A percentile compares a stretch with the other conserved stretches of the same genome.
Evolutionary conservation across 2,113 vertebrate genomes (phyloP).

Genomic region (Corythaixoides concolor): DNA sequence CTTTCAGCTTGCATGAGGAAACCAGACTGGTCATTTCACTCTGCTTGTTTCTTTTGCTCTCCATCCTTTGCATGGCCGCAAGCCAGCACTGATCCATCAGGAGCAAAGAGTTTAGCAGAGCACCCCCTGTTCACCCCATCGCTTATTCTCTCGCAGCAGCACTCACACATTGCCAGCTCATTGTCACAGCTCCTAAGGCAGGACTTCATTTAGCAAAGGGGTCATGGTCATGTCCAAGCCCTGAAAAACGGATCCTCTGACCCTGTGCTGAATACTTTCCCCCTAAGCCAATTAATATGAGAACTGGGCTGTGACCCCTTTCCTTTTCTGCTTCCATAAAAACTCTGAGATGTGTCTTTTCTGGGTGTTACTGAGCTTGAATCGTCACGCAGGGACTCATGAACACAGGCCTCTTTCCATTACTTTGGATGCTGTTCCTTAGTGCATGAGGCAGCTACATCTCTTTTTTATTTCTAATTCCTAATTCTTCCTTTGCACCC

Average conservation of each 20-base stretch:
- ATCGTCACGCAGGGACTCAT: background rate
- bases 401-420: background rate
- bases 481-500: background rate
- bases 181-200: background rate
- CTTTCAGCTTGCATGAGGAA: background rate
- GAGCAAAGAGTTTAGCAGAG: background rate
- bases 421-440: background rate
- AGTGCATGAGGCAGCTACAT: background rate
- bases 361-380: background rate
- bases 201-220: background rate
- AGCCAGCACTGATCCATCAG: background rate
- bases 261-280: background rate
- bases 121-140: background rate
- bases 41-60: background rate
- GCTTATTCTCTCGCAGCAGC: rapidly evolving
- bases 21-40: background rate
- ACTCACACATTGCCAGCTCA: background rate
- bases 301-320: background rate
- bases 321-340: background rate
- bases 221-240: background rate
- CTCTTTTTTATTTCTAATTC: slow-evolving; percentile 12
- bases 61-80: background rate
- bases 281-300: background rate
- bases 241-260: background rate
- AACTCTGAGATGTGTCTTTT: background rate